Evolutionary conservation across 2,888 invertebrate species (phyloP).

Genomic region (Petrolisthes manimaculis): DNA sequence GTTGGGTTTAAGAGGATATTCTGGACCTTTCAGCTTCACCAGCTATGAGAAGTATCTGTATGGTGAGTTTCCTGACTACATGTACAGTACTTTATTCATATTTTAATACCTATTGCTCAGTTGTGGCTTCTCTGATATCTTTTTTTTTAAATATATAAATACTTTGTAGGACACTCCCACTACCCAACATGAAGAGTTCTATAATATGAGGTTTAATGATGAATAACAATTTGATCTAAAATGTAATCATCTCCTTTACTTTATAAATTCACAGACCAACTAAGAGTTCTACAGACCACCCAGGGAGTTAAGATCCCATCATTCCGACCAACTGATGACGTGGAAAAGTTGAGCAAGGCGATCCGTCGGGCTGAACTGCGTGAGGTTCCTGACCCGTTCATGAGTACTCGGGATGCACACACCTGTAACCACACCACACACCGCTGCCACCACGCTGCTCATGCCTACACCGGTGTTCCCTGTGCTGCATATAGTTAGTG

Average conservation of each 20-base stretch:
- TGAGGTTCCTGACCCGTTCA: constrained; percentile 53
- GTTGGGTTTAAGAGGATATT: constrained; percentile 74
- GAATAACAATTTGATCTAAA: too few relatives aligned
- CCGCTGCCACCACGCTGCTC: constrained; percentile 89
- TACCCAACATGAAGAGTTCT: neutral
- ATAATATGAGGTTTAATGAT: too few relatives aligned
- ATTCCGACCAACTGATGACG: constrained; percentile 62
- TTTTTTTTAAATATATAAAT: neutral
- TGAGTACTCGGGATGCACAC: constrained; percentile 73
- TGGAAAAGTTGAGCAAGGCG: constrained; percentile 58
- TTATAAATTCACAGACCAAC: constrained; percentile 66
- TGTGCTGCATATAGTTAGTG: constrained; percentile 85
- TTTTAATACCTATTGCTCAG: too few relatives aligned
- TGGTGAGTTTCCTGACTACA: constrained; percentile 71
- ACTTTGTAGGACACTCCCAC: neutral
- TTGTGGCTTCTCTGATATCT: neutral
- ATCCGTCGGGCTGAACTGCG: constrained; percentile 47
- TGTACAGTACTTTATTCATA: neutral
- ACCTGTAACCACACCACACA: constrained; percentile 87
- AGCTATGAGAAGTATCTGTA: constrained; percentile 89
- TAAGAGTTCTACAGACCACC: constrained; percentile 66
- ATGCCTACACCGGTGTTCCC: constrained; percentile 90
- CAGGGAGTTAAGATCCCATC: constrained; percentile 53
- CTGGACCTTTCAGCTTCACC: constrained; percentile 72
- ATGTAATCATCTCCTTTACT: neutral